Conservation (phyloP, 2,888 invertebrate genomes). For the Thyatira batis region DNA sequence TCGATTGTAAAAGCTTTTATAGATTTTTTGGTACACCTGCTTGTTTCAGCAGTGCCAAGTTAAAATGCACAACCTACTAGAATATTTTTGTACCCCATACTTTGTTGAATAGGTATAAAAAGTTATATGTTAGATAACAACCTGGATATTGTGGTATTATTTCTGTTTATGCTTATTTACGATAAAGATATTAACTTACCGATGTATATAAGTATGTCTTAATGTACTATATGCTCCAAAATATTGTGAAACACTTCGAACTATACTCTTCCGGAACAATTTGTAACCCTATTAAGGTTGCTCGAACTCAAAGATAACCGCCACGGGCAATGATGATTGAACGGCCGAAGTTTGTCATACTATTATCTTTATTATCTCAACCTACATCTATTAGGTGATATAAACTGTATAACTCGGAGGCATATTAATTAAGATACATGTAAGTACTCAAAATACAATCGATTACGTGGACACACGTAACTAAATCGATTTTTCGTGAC, state of each 20-base stretch:
- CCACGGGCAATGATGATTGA: constrained; percentile 8
- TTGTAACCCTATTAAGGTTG: constrained; percentile 6
- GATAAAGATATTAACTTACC: too few relatives aligned
- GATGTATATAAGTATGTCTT: too few relatives aligned
- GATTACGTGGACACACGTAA: constrained; percentile 41
- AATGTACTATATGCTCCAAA: too few relatives aligned
- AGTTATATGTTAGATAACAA: too few relatives aligned
- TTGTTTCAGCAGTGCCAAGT: too few relatives aligned
- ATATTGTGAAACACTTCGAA: background rate
- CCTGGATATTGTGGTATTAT: too few relatives aligned
- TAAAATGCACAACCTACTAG: too few relatives aligned
- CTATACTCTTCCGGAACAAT: background rate
- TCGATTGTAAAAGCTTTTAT: background rate
- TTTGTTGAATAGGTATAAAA: too few relatives aligned
- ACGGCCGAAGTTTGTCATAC: background rate
- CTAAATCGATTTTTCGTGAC: constrained; percentile 49
- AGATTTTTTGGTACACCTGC: background rate
- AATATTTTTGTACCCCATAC: background rate
- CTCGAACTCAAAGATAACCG: constrained; percentile 11
- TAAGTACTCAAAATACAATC: constrained; percentile 24
- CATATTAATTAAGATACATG: constrained; percentile 24
- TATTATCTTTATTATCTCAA: constrained; percentile 24
- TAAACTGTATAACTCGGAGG: constrained; percentile 19
- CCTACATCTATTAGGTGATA: constrained; percentile 22
- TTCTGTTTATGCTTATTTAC: too few relatives aligned